Conservation (phyloP, 2,113 vertebrate genomes). For the Limanda limanda region DNA sequence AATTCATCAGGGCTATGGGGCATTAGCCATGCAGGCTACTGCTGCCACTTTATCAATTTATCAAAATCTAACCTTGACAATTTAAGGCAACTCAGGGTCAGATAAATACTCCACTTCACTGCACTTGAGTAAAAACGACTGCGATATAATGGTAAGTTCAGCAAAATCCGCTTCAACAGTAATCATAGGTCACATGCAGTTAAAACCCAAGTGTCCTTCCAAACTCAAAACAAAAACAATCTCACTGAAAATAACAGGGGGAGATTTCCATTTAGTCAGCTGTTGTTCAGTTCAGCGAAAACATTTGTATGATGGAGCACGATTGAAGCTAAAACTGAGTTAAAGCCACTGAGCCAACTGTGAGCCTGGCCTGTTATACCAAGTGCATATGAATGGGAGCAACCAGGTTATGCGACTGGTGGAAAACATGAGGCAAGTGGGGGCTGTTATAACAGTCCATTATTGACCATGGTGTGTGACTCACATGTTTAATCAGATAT, state of each 20-base stretch:
- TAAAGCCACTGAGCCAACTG: too few species aligned
- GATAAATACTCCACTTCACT: slow-evolving; percentile 1
- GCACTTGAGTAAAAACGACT: not conserved
- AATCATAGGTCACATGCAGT: not conserved
- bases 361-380: not conserved
- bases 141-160: not conserved
- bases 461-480: not conserved
- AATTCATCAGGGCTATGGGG: slow-evolving; percentile 1
- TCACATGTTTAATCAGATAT: not conserved
- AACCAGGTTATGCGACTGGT: not conserved
- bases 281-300: too few species aligned
- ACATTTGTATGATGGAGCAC: too few species aligned
- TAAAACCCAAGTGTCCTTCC: not conserved
- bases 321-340: too few species aligned
- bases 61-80: slow-evolving; percentile 50
- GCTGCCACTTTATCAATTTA: slow-evolving; percentile 37
- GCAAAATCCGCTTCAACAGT: not conserved
- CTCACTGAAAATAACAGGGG: not conserved
- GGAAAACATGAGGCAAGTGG: not conserved
- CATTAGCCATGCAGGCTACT: not conserved
- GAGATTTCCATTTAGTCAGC: not conserved
- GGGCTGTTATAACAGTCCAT: not conserved
- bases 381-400: not conserved
- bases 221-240: not conserved
- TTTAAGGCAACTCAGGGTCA: not conserved